Evolutionary conservation across 1,140 invertebrate genomes (phyloP), one percentile per base, ranked within the genome.

Genomic region (Penaeus vannamei): DNA sequence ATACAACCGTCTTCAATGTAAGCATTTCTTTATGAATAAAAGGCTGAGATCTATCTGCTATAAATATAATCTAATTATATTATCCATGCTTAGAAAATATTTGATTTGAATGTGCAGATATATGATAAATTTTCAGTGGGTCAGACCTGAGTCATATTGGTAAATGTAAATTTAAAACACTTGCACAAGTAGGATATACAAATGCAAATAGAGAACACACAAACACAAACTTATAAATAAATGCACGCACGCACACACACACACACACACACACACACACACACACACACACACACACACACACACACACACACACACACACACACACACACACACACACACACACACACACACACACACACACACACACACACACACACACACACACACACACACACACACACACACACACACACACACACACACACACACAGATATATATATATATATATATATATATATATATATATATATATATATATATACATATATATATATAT

Each of bases 381-480:
- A 76, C 36, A 2, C n/a, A 76, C 36, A 76, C 36, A 29, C 36
- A 76, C n/a, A 29, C 10, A 29, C 29, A 76, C 10, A 76, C 29
- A 29, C 10, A 76, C n/a, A 76, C 10, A 29, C n/a, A 76, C 26
- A 76, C 10, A 76, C n/a, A 76, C n/a, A 72, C n/a, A 72, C n/a
- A n/a, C n/a, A 32, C n/a, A n/a, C n/a, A 72, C n/a, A 72, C n/a
- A 72, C n/a, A 72, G 17, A 72, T n/a, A 72, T 72, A 72, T 72
- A 72, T 72, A 72, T 72, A 72, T 72, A 72, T 72, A 72, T 72
- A 72, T 72, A 72, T 72, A 72, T 72, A 72, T 72, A 72, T 72
- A 72, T 72, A 72, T 72, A 72, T 72, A 26, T 72, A 72, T 72
- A 72, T 72, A 72, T 26, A 26, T 72, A 23, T 26, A 72, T 72